phyloP scores from a whole-genome alignment of 2,888 invertebrate genomes.

The Leptopilina myrica region DNA sequence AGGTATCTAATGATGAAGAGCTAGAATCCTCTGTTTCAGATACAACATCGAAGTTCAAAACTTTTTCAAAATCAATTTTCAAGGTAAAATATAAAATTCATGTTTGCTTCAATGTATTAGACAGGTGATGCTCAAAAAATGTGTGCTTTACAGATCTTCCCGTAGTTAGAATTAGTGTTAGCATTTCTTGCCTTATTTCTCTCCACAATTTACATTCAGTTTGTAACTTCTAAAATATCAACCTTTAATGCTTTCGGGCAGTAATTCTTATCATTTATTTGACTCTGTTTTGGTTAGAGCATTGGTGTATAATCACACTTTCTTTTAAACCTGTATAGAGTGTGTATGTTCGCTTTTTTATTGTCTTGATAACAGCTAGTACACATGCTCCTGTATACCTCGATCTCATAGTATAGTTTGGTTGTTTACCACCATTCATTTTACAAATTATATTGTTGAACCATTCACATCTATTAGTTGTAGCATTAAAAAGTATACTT shows the following conservation, averaged over 20 bases:
- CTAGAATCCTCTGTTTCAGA: too few species aligned
- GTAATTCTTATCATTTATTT: too few species aligned
- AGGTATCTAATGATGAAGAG: too few species aligned
- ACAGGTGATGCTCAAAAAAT: constrained; percentile 51
- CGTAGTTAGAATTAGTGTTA: not conserved
- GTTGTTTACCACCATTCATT: not conserved
- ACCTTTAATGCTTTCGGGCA: constrained; percentile 11
- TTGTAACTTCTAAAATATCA: constrained; percentile 34
- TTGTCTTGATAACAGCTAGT: not conserved
- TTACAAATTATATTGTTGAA: not conserved
- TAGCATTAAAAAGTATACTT: constrained; percentile 10
- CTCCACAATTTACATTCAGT: not conserved
- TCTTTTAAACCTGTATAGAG: not conserved
- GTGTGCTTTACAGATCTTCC: not conserved
- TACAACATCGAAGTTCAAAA: not conserved
- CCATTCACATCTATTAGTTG: constrained; percentile 11
- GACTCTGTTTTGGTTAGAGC: too few species aligned
- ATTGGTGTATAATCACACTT: not conserved
- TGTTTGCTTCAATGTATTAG: constrained; percentile 43
- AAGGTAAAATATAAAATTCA: too few species aligned
- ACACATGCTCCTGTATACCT: not conserved
- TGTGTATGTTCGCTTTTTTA: not conserved
- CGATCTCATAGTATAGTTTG: not conserved
- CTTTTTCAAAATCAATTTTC: not conserved
- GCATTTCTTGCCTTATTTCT: not conserved